Base-by-base conservation (phyloP, 2,113 vertebrate species). In the Callospermophilus lateralis region DNA sequence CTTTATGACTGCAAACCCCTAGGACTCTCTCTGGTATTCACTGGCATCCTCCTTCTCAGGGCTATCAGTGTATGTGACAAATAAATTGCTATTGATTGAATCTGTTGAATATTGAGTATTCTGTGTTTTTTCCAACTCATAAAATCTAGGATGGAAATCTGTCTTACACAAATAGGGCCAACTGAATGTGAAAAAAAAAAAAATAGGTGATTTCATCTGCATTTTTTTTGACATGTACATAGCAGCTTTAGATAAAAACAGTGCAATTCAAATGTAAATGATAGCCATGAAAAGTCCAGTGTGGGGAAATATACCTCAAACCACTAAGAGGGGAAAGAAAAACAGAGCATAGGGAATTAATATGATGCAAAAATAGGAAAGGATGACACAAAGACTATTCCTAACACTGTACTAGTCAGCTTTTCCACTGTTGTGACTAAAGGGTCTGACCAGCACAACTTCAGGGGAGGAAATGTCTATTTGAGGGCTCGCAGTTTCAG, bases 11-110 rank as follows among this genome's bases (percentile, higher is more conserved):
- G 4, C 6, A 37, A 61, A 3, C 13, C 45, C 17, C 58, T 19
- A 6, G 3, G 1, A 4, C 17, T 10, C 16, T 16, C 8, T 26
- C 7, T n/a, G 15, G 2, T 28, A 20, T 11, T 37, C 34, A 4
- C 19, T 63, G 4, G 30, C 30, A 19, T 13, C 20, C 30, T 42
- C 22, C n/a, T 58, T 17, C 9, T 26, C 24, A 4, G 30, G n/a
- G 32, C 22, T 70, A 20, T 26, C 5, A 70, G 13, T 26, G 34
- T 30, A 24, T 73, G 16, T 24, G 48, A 76, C 32, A 32, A 8
- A 79, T 10, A 51, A 34, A 30, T 58, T 12, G 15, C 13, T 28
- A 7, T 55, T 1, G 3, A 20, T 55, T 4, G 12, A 26, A 2
- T 22, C 28, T 45, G n/a, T n/a, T 58, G 63, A 67, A 8, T 16